Conservation (phyloP, 2,797 vertebrate genomes). For the Parauchenoglanis punctatus region DNA sequence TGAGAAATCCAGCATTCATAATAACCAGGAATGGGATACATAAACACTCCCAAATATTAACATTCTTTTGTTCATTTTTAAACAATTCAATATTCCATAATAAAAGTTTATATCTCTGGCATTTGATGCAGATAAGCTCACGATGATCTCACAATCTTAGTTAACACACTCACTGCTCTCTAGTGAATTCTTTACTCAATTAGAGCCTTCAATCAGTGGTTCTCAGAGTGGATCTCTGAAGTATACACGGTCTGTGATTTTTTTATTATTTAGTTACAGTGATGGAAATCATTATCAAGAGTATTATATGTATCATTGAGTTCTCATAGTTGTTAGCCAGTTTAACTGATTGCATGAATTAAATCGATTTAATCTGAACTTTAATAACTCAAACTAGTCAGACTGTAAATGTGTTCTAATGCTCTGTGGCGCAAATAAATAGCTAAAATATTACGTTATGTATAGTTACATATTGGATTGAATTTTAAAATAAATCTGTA, state of each 20-base stretch:
- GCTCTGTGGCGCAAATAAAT: background rate
- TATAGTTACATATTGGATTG: background rate
- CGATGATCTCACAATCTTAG: background rate
- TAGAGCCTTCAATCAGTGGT: background rate
- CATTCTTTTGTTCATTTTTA: background rate
- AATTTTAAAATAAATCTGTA: background rate
- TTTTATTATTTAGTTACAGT: background rate
- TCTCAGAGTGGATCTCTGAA: background rate
- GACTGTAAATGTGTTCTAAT: too few species aligned
- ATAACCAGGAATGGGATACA: background rate
- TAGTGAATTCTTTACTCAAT: background rate
- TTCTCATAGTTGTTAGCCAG: background rate
- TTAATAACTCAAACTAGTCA: background rate
- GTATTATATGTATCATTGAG: background rate
- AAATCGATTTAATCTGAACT: background rate
- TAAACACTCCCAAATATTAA: background rate
- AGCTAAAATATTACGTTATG: background rate
- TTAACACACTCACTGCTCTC: background rate
- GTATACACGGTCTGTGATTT: background rate
- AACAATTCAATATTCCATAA: background rate
- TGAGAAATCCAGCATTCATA: background rate
- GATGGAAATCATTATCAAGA: background rate
- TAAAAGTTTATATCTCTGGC: background rate
- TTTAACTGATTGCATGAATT: background rate
- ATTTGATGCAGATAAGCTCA: background rate